Evolutionary conservation across 2,888 invertebrate species (phyloP).

Genomic region (Eupithecia pulchellata): DNA sequence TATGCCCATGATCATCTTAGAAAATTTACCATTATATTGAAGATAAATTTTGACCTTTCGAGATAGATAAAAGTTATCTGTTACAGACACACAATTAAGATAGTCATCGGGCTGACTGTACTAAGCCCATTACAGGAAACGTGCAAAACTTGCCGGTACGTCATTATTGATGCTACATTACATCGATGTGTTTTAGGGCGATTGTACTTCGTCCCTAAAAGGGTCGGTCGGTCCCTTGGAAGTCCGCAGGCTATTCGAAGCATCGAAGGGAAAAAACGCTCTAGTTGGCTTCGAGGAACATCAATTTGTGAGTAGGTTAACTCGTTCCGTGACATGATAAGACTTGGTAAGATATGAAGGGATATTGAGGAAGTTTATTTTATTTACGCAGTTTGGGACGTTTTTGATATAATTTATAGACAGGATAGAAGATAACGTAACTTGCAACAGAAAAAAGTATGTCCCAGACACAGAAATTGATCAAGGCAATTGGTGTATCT

Average conservation of each 20-base stretch:
- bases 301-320: slow-evolving; percentile 31
- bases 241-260: slow-evolving; percentile 45
- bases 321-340: slow-evolving; percentile 25
- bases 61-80: no score
- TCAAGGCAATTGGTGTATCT: no score
- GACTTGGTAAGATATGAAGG: slow-evolving; percentile 12
- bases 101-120: slow-evolving; percentile 5
- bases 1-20: no score
- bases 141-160: slow-evolving; percentile 16
- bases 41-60: no score
- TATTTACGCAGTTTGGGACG: not conserved
- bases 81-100: no score
- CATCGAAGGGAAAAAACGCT: slow-evolving; percentile 33
- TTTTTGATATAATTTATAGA: not conserved
- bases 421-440: not conserved
- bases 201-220: slow-evolving; percentile 43
- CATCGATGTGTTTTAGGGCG: slow-evolving; percentile 42
- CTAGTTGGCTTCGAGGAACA: slow-evolving; percentile 28
- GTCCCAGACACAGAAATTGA: no score
- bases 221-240: slow-evolving; percentile 45
- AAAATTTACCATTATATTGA: no score
- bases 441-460: not conserved
- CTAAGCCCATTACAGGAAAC: slow-evolving; percentile 6
- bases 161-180: slow-evolving; percentile 44
- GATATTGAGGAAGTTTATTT: slow-evolving; percentile 10